Conservation (phyloP, 2,888 invertebrate species). For the Phlogophora meticulosa region DNA sequence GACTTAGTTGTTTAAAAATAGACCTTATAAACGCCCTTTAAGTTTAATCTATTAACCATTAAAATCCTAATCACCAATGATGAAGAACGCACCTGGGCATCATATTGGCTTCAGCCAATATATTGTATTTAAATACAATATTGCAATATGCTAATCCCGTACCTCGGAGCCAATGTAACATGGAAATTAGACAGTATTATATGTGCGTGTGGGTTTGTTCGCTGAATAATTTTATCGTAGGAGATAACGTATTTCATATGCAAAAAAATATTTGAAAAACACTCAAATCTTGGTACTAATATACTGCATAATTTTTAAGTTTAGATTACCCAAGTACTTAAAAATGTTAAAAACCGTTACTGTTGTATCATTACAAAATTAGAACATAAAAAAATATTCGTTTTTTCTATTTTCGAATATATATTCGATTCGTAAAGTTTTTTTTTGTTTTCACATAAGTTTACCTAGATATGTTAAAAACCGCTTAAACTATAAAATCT, state of each 20-base stretch:
- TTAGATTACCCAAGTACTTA: no score
- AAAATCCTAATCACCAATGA: neutral
- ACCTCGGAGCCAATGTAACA: slow-evolving; percentile 23
- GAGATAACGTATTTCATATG: slow-evolving; percentile 21
- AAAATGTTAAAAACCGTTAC: no score
- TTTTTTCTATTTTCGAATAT: no score
- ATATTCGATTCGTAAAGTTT: no score
- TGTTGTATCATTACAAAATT: no score
- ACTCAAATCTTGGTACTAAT: neutral
- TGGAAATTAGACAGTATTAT: slow-evolving; percentile 41
- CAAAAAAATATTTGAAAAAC: neutral
- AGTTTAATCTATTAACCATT: neutral
- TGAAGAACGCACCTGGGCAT: neutral
- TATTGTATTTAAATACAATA: slow-evolving; percentile 44
- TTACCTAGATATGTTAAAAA: neutral
- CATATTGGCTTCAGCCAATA: slow-evolving; percentile 20
- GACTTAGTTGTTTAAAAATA: no score
- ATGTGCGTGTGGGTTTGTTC: slow-evolving; percentile 32
- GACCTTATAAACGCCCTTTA: no score
- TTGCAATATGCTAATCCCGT: slow-evolving; percentile 34
- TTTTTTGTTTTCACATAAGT: neutral
- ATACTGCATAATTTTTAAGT: no score
- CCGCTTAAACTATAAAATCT: no score
- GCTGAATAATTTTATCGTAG: slow-evolving; percentile 18
- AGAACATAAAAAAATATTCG: no score